Conservation (phyloP, 2,888 invertebrate species). For the Xylota segnis region DNA sequence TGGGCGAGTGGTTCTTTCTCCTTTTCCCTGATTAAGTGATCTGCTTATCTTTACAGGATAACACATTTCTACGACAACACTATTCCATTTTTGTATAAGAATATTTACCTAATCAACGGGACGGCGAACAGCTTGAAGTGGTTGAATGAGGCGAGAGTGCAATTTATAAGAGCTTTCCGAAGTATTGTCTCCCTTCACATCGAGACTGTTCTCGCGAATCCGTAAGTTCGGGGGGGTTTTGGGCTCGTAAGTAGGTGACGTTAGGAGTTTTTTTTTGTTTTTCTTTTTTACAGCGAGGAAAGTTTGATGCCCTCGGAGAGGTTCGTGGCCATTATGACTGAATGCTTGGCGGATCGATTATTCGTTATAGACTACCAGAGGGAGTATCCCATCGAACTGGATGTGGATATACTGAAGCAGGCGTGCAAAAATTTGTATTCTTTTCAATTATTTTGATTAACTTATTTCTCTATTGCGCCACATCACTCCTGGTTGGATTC, state of each 20-base stretch:
- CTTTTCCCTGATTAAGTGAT: background rate
- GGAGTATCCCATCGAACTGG: conserved; percentile 88
- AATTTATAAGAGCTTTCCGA: conserved; percentile 85
- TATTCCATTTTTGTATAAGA: conserved; percentile 89
- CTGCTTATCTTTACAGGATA: conserved; percentile 86
- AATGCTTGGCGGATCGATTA: conserved; percentile 85
- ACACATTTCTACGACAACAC: conserved; percentile 91
- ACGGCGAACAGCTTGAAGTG: conserved; percentile 80
- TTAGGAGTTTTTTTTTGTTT: background rate
- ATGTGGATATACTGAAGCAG: conserved; percentile 87
- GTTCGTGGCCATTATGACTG: conserved; percentile 84
- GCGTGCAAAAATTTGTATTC: conserved; percentile 90
- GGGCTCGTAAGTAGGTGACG: background rate
- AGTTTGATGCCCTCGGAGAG: conserved; percentile 79
- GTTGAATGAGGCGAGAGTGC: conserved; percentile 83
- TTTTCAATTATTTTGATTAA: conserved; percentile 41
- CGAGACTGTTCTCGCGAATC: conserved; percentile 81
- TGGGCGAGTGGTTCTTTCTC: background rate
- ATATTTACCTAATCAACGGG: conserved; percentile 84
- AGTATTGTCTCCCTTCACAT: conserved; percentile 83
- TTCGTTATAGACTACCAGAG: conserved; percentile 90
- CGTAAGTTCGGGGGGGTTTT: conserved; percentile 80
- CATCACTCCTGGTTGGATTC: no score
- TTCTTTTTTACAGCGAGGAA: conserved; percentile 71
- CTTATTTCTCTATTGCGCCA: no score